These are phyloP conservation scores for Philaenus spumarius DNA, from an alignment of 1,140 invertebrate species.

Conservation along the genomic window DNA sequence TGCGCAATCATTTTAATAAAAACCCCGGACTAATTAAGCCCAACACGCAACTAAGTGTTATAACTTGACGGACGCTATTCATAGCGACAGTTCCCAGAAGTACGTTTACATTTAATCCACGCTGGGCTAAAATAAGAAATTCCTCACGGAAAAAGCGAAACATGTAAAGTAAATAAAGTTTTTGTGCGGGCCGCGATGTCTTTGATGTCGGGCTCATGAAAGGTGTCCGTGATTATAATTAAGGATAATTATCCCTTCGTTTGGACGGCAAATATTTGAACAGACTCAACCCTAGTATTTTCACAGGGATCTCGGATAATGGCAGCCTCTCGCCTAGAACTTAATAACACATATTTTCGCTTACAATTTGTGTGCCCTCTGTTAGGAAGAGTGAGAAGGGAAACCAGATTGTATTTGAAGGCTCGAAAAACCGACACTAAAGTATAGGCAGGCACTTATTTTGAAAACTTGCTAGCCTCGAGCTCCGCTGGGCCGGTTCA, in stretches of 20 bases:
- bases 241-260: constrained; percentile 9
- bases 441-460: constrained; percentile 13
- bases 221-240: constrained; percentile 2
- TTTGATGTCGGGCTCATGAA: background rate
- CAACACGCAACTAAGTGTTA: too few species aligned
- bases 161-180: too few species aligned
- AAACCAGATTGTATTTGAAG: constrained; percentile 13
- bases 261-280: constrained; percentile 16
- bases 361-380: constrained; percentile 12
- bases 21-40: too few species aligned
- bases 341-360: constrained; percentile 20
- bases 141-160: too few species aligned
- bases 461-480: constrained; percentile 11
- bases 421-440: constrained; percentile 19
- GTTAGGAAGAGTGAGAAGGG: constrained; percentile 7
- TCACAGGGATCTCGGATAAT: too few species aligned
- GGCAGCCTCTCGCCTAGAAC: constrained; percentile 1
- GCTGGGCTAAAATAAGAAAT: too few species aligned
- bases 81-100: too few species aligned
- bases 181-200: background rate
- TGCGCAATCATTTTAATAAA: too few species aligned
- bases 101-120: too few species aligned
- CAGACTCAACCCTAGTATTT: constrained; percentile 6
- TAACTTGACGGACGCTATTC: too few species aligned
- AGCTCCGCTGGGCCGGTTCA: background rate